Conservation (phyloP, 2,797 vertebrate species). For the Pelochelys cantorii region DNA sequence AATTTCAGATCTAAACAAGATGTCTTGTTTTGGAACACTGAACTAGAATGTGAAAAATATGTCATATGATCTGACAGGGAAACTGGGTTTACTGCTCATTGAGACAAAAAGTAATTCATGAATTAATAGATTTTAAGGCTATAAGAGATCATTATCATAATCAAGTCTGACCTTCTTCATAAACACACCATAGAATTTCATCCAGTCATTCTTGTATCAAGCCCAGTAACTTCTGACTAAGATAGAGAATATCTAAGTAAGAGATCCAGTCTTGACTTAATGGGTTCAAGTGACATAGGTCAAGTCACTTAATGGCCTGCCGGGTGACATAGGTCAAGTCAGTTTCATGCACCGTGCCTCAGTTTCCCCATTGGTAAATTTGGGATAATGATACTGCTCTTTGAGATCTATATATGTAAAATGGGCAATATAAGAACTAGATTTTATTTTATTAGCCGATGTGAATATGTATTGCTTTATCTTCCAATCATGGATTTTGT, state of each 20-base stretch:
- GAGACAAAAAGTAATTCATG: not conserved
- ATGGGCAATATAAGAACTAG: too few species aligned
- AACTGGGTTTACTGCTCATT: conserved; percentile 2
- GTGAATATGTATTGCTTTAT: not conserved
- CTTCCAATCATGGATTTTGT: not conserved
- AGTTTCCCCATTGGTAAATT: not conserved
- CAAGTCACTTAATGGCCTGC: too few species aligned
- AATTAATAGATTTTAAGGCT: not conserved
- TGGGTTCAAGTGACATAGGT: not conserved
- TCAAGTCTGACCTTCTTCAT: not conserved
- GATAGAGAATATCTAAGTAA: not conserved
- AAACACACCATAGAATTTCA: conserved; percentile 14
- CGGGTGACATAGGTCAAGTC: not conserved
- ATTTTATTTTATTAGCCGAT: not conserved
- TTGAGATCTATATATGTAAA: too few species aligned
- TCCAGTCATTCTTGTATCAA: not conserved
- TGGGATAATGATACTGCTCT: not conserved
- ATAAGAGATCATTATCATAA: not conserved
- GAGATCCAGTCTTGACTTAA: not conserved
- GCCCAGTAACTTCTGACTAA: not conserved
- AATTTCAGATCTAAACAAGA: conserved; percentile 63
- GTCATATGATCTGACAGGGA: not conserved
- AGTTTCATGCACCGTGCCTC: not conserved
- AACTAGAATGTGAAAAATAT: conserved; percentile 5
- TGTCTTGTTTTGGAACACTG: conserved; percentile 41